Percentiles rank a stretch among this genome's conserved stretches.
Evolutionary conservation across 2,888 invertebrate species (phyloP).

Genomic region (Dynastes hyllus): DNA sequence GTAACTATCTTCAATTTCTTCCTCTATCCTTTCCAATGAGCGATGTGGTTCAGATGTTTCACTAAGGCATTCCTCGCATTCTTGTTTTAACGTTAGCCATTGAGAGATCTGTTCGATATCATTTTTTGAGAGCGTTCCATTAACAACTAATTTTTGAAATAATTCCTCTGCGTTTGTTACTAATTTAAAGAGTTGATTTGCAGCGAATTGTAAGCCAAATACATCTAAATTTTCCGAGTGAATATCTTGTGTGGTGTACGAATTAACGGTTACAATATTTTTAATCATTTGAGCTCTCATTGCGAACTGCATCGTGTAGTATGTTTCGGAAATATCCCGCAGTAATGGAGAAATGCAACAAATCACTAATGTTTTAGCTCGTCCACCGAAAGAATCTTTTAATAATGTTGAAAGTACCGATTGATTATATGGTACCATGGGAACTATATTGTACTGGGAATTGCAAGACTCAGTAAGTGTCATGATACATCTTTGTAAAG

Average conservation of each 20-base stretch:
- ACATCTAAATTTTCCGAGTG: conserved; percentile 68
- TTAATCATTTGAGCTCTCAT: conserved; percentile 80
- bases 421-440: conserved; percentile 74
- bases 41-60: conserved; percentile 73
- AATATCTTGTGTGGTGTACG: conserved; percentile 70
- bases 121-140: conserved; percentile 80
- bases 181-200: conserved; percentile 86
- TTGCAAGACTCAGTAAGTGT: conserved; percentile 72
- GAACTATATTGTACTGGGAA: conserved; percentile 60
- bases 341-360: conserved; percentile 83
- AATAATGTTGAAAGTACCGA: conserved; percentile 81
- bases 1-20: conserved; percentile 69
- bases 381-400: conserved; percentile 84
- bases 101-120: conserved; percentile 86
- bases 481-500: conserved; percentile 79
- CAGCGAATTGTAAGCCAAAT: conserved; percentile 88
- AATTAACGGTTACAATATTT: conserved; percentile 82
- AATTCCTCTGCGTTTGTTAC: conserved; percentile 89
- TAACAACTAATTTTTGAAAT: conserved; percentile 83
- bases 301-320: conserved; percentile 80
- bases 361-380: conserved; percentile 83
- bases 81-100: conserved; percentile 90
- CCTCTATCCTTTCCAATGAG: conserved; percentile 75
- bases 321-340: conserved; percentile 79
- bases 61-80: conserved; percentile 88